Percentiles rank a stretch among this genome's conserved stretches.
Evolutionary conservation across 2,113 vertebrate species (phyloP).

Genomic region (Anoura caudifer): DNA sequence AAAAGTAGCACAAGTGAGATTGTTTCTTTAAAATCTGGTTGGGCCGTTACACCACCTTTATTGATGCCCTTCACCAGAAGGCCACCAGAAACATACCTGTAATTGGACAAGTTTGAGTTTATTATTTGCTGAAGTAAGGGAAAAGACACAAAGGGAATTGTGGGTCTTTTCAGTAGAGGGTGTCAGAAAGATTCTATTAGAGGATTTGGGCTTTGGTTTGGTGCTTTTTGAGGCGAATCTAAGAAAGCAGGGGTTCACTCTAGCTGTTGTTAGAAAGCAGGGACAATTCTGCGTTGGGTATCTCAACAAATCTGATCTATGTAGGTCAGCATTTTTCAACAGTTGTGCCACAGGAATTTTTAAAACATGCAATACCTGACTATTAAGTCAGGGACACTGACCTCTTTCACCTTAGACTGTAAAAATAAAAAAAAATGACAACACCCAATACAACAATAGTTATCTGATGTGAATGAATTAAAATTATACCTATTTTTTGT

Average conservation of each 20-base stretch:
- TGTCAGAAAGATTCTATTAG: neutral
- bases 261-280: neutral
- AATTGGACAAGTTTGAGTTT: neutral
- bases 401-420: neutral
- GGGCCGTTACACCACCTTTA: neutral
- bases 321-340: neutral
- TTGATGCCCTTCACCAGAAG: neutral
- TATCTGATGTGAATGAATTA: neutral
- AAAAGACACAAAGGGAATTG: neutral
- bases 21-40: neutral
- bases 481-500: neutral
- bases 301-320: neutral
- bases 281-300: neutral
- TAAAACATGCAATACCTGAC: neutral
- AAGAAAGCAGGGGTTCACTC: neutral
- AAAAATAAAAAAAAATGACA: neutral
- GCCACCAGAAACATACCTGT: neutral
- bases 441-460: neutral
- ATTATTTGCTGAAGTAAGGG: neutral
- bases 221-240: neutral
- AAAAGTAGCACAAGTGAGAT: neutral
- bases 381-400: neutral
- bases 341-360: neutral
- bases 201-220: neutral
- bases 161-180: neutral